Evolutionary conservation across 53 echinoderm and acorn worm species (phyloP).

Genomic region (Luidia sarsii): DNA sequence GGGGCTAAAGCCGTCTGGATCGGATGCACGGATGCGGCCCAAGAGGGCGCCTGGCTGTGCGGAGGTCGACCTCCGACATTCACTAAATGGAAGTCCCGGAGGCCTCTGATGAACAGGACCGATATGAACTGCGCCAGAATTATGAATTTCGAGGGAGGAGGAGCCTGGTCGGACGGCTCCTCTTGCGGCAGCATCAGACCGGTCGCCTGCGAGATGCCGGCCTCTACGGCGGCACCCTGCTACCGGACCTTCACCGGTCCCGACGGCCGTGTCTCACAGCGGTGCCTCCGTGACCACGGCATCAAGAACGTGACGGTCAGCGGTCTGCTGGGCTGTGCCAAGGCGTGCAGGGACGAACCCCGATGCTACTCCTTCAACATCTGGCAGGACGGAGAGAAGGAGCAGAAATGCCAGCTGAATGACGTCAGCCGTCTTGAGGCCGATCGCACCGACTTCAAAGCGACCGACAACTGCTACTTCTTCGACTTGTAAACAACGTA

Average conservation of each 20-base stretch:
- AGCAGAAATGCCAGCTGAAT: too few species aligned
- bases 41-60: slow-evolving; percentile 24
- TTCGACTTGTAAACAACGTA: slow-evolving; percentile 12
- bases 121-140: slow-evolving; percentile 6
- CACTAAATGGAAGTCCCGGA: background rate
- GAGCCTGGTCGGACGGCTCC: background rate
- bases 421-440: too few species aligned
- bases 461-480: background rate
- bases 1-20: background rate
- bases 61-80: background rate
- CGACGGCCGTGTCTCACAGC: slow-evolving; percentile 18
- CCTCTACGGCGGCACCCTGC: background rate
- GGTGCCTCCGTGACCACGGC: slow-evolving; percentile 20
- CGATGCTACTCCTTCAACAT: slow-evolving; percentile 33
- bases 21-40: slow-evolving; percentile 15
- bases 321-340: too few species aligned
- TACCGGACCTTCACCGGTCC: too few species aligned
- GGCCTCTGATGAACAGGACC: background rate
- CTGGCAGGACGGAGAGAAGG: too few species aligned
- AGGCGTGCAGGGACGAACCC: too few species aligned
- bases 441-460: too few species aligned
- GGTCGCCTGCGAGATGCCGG: background rate
- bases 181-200: background rate
- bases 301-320: too few species aligned
- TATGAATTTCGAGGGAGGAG: background rate